Conservation (phyloP, 2,113 vertebrate genomes). For the Haliaeetus leucogaster region DNA sequence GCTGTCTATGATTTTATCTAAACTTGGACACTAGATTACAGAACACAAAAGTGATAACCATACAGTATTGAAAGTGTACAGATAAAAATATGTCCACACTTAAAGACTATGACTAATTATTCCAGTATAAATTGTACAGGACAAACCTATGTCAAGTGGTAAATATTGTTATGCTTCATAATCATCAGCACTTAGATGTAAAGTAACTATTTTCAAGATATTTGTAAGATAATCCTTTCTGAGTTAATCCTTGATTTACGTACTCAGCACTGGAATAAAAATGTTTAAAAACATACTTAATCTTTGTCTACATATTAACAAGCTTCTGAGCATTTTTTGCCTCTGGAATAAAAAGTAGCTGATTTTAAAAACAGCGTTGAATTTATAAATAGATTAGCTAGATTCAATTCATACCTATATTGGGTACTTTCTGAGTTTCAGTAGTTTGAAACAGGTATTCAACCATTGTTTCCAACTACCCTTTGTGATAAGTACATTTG, state of each 20-base stretch:
- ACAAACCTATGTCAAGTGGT: neutral
- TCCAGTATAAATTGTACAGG: neutral
- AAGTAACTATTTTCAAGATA: neutral
- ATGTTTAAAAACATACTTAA: neutral
- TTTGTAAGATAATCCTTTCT: neutral
- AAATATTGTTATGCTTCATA: neutral
- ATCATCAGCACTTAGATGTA: neutral
- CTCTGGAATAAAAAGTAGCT: neutral
- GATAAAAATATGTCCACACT: neutral
- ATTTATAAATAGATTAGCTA: neutral
- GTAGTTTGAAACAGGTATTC: neutral
- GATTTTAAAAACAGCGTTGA: neutral
- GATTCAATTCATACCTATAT: neutral
- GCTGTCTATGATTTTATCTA: neutral
- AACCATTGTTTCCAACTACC: neutral
- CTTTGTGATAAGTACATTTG: neutral
- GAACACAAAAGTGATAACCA: neutral
- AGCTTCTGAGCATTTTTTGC: neutral
- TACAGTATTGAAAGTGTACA: neutral
- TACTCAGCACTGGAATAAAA: neutral
- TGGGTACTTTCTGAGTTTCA: neutral
- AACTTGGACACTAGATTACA: neutral
- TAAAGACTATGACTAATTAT: neutral
- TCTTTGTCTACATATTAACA: neutral
- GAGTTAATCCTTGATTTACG: neutral